These are phyloP conservation scores for Hippoglossus hippoglossus DNA, from an alignment of 2,797 vertebrate genomes.

Conservation along the genomic window DNA sequence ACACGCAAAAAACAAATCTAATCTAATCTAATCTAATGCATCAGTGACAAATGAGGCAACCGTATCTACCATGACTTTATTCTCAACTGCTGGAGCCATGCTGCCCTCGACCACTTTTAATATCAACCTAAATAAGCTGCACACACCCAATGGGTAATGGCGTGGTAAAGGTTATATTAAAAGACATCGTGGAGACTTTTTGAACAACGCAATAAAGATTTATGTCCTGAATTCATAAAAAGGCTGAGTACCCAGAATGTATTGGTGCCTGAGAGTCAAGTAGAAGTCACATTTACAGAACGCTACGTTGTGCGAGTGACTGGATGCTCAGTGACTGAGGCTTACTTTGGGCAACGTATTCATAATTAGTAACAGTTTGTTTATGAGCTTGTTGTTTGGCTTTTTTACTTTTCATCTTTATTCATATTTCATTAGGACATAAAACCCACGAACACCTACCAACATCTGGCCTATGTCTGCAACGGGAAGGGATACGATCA, in stretches of 20 bases:
- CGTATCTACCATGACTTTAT: conserved; percentile 24
- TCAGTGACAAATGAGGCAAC: conserved; percentile 39
- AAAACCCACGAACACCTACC: too few relatives aligned
- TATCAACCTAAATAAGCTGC: conserved; percentile 33
- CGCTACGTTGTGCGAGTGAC: neutral
- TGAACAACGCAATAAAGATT: conserved; percentile 31
- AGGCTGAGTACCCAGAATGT: conserved; percentile 1
- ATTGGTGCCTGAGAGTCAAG: conserved; percentile 6
- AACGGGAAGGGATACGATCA: too few relatives aligned
- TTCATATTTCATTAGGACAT: neutral
- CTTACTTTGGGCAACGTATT: too few relatives aligned
- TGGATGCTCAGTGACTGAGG: neutral
- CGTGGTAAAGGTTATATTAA: conserved; percentile 24
- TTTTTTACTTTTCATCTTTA: neutral
- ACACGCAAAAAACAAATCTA: conserved; percentile 26
- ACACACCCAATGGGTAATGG: conserved; percentile 32
- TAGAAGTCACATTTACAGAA: conserved; percentile 18
- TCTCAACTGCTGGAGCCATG: conserved; percentile 13
- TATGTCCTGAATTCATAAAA: neutral
- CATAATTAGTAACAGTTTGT: too few relatives aligned
- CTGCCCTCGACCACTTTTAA: conserved; percentile 24
- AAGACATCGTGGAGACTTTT: conserved; percentile 27
- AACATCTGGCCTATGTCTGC: too few relatives aligned
- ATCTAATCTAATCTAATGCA: conserved; percentile 19
- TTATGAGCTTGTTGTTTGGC: too few relatives aligned